A percentile compares a stretch with the other conserved stretches of the same genome.
Evolutionary conservation across 2,888 invertebrate species (phyloP).

Genomic region (Apotomis capreana): DNA sequence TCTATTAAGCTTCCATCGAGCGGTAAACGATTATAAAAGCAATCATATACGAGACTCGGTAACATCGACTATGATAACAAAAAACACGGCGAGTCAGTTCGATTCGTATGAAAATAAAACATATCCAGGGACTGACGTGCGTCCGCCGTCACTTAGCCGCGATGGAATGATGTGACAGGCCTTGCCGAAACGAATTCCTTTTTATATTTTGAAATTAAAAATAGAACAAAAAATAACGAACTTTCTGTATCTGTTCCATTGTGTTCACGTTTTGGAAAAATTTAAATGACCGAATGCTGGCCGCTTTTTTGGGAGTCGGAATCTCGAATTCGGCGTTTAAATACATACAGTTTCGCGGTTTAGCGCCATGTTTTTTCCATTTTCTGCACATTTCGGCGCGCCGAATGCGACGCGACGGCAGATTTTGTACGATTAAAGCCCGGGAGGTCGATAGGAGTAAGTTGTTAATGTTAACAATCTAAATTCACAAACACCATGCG

Average conservation of each 20-base stretch:
- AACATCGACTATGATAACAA: conserved; percentile 78
- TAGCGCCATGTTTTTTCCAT: conserved; percentile 83
- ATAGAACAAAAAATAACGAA: conserved; percentile 67
- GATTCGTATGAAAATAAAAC: conserved; percentile 82
- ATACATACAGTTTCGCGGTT: conserved; percentile 82
- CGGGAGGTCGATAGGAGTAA: conserved; percentile 76
- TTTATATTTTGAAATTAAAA: conserved; percentile 77
- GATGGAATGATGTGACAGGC: conserved; percentile 83
- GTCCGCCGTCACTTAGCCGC: conserved; percentile 84
- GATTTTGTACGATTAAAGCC: conserved; percentile 77
- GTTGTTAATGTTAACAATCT: conserved; percentile 79
- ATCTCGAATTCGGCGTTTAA: conserved; percentile 81
- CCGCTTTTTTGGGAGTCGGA: conserved; percentile 74
- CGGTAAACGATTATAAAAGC: conserved; percentile 66
- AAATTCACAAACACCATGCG: conserved; percentile 62
- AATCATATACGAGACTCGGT: conserved; percentile 68
- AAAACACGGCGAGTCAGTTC: conserved; percentile 74
- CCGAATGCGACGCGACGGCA: conserved; percentile 69
- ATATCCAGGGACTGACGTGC: conserved; percentile 79
- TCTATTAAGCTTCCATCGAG: conserved; percentile 44
- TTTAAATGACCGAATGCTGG: conserved; percentile 78
- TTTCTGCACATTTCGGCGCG: conserved; percentile 80
- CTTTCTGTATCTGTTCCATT: conserved; percentile 80
- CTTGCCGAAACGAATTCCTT: conserved; percentile 80
- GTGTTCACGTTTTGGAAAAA: conserved; percentile 83